Evolutionary conservation across 2,888 invertebrate genomes (phyloP), one percentile per base, ranked within the genome.

Genomic region (Nomada ferruginata): DNA sequence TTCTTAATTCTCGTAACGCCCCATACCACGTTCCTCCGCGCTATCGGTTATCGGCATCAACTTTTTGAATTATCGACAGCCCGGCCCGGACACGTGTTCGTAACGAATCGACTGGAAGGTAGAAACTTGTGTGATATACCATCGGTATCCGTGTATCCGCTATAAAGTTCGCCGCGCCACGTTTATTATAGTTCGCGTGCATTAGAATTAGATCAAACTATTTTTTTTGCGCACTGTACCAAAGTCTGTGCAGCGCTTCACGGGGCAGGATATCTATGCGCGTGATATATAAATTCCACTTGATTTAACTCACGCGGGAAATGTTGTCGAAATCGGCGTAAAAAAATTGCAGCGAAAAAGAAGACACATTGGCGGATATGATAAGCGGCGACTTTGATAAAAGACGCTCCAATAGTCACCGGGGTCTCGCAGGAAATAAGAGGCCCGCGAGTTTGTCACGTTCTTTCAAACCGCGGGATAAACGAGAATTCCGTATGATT

Each of bases 41-140:
- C 77, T 53, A 77, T 74, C 75, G 60, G 60, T 74, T 65, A 36
- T 36, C 36, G 36, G 36, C 20, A 77, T 77, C 77, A 74, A 77
- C 65, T 77, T 75, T 77, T 77, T 77, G 77, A 77, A 66, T 74
- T 77, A 77, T 74, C 42, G 75, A 59, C 64, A 29, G 52, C 5
- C 60, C 15, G 47, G 74, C 63, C 66, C 60, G 15, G 75, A 63
- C 76, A 53, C 42, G 36, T 36, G 61, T 60, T 55, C 47, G 53
- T 47, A 76, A 78, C 76, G 76, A 61, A 78, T 76, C 78, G 68
- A 23, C 50, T 20, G 47, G 13, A n/a, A 76, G 68, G 68, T 78
- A 76, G 68, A 57, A 78, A 78, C 76, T 78, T 76, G 9, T 26
- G 68, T 5, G 36, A 36, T 36, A 55, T 44, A 63, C 36, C 26